Evolutionary conservation across 2,113 vertebrate species (phyloP), one percentile per base, ranked within the genome.

Genomic region (Pao palembangensis): DNA sequence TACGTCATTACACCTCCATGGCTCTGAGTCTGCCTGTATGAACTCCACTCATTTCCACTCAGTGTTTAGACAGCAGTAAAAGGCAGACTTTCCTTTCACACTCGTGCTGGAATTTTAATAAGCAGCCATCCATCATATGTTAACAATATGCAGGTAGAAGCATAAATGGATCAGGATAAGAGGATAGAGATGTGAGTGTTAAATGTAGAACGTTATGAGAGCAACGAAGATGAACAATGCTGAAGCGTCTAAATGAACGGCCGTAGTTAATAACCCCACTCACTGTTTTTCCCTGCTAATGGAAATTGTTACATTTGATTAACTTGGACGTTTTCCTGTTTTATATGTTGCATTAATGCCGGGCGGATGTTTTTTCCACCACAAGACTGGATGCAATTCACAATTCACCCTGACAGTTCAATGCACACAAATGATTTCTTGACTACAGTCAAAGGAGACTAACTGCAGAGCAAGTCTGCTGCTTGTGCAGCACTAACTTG

Each of bases 121-220:
- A 75, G 62, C 54, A 69, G 58, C 49, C 55, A 43, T 44, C 18
- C 43, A 54, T 79, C 42, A 73, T 79, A 63, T 72, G 11, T 11
- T 38, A 38, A 6, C 28, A 38, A 12, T 38, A 38, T 38, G 34
- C 34, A 38, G 11, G 71, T 78, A 17, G 51, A 79, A 75, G 50
- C 61, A 17, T 52, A 78, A 83, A 75, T 81, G 79, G 61, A 60
- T 62, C 43, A 14, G 14, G 64, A 62, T 85, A 82, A 79, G 34
- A 38, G 34, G 34, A 8, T 38, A 38, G 34, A 38, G 34, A 38
- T 38, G 34, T 38, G 10, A 38, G 34, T 3, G 34, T 8, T 38
- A 4, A 38, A 12, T 49, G 19, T 52, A 77, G 66, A 48, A 55
- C 61, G n/a, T 58, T 76, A 62, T 66, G 58, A 28, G 25, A 66